phyloP scores from a whole-genome alignment of 2,888 invertebrate genomes.

The Ophion costatus region DNA sequence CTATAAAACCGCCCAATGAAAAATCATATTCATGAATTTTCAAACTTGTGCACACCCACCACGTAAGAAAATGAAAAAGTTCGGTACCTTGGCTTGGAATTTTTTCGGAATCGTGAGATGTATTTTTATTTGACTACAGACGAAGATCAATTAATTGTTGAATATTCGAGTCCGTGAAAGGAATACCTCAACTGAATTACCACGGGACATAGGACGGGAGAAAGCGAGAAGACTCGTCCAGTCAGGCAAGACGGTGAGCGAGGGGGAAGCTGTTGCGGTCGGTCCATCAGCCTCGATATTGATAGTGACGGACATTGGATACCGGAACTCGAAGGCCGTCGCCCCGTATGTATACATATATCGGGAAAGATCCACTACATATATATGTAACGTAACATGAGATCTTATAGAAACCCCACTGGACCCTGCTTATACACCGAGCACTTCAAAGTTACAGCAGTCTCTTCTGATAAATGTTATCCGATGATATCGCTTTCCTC shows the following conservation, averaged over 20 bases:
- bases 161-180: not conserved
- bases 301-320: constrained; percentile 57
- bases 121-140: too few species aligned
- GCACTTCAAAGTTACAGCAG: constrained; percentile 43
- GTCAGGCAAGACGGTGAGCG: constrained; percentile 26
- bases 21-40: too few species aligned
- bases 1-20: too few species aligned
- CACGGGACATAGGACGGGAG: constrained; percentile 25
- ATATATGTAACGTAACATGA: not conserved
- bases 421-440: not conserved
- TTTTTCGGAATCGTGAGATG: too few species aligned
- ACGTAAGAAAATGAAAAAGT: too few species aligned
- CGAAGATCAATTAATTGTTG: not conserved
- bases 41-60: too few species aligned
- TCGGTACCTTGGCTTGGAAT: too few species aligned
- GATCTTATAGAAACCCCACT: constrained; percentile 12
- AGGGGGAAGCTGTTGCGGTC: constrained; percentile 37
- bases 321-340: constrained; percentile 32
- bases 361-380: not conserved
- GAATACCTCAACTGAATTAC: constrained; percentile 44
- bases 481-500: too few species aligned
- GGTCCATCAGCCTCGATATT: constrained; percentile 55
- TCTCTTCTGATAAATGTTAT: not conserved
- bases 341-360: not conserved
- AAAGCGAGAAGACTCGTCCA: constrained; percentile 24